phyloP scores from a whole-genome alignment of 2,888 invertebrate genomes.

The Pachycephus smyrnensis region DNA sequence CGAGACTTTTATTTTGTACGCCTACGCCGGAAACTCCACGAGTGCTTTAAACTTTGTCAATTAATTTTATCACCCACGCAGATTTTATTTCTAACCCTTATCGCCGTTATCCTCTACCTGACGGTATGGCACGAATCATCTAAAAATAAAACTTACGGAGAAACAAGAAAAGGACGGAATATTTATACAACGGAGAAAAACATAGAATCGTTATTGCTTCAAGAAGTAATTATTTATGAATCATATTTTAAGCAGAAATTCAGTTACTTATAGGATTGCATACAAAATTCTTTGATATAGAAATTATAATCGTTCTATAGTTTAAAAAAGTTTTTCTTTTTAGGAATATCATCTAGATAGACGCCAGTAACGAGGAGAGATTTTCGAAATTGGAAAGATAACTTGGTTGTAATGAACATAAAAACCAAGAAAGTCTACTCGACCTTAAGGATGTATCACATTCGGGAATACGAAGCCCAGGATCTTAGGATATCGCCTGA shows the following conservation, averaged over 20 bases:
- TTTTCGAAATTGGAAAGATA: background rate
- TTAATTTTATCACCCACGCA: background rate
- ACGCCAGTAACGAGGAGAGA: background rate
- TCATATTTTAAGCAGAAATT: too few relatives aligned
- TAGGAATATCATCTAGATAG: background rate
- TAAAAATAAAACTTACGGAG: too few relatives aligned
- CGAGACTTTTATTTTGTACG: background rate
- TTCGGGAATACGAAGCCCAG: background rate
- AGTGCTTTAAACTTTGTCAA: background rate
- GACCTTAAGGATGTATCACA: background rate
- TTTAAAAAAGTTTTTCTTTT: background rate
- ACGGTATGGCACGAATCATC: too few relatives aligned
- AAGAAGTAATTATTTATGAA: too few relatives aligned
- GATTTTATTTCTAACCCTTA: background rate
- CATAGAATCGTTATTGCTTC: too few relatives aligned
- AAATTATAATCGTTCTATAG: too few relatives aligned
- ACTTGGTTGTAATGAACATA: slow-evolving; percentile 7
- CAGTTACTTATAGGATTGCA: background rate
- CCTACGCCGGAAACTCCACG: background rate
- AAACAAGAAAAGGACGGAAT: too few relatives aligned
- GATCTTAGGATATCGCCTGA: slow-evolving; percentile 11
- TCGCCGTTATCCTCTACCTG: background rate
- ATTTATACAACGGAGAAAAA: too few relatives aligned
- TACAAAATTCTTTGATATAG: background rate
- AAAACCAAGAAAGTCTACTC: background rate